Evolutionary conservation across 2,888 invertebrate genomes (phyloP).

Genomic region (Gastrophysa polygoni): DNA sequence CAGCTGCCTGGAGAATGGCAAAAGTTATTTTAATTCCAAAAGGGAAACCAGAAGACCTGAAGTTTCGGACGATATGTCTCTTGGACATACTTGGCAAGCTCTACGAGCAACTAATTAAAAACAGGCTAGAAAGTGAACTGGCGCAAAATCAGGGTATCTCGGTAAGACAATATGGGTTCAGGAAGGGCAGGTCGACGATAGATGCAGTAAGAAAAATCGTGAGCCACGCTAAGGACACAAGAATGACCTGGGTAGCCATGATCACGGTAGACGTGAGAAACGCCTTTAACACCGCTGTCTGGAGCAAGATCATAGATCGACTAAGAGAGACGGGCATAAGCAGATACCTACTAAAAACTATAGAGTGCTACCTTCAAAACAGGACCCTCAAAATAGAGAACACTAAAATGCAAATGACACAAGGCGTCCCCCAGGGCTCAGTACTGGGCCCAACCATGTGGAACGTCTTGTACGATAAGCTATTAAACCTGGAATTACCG

Average conservation of each 20-base stretch:
- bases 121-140: constrained; percentile 6
- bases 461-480: neutral
- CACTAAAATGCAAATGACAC: neutral
- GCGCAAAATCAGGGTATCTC: neutral
- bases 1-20: neutral
- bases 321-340: too few species aligned
- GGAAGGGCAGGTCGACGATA: too few species aligned
- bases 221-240: too few species aligned
- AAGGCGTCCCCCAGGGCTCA: neutral
- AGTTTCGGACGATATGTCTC: neutral
- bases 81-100: neutral
- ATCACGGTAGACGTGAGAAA: too few species aligned
- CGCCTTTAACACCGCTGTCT: too few species aligned
- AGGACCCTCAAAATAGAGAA: too few species aligned
- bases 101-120: neutral
- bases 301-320: too few species aligned
- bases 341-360: too few species aligned
- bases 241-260: too few species aligned
- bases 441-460: neutral
- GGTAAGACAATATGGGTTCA: too few species aligned
- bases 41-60: neutral
- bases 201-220: too few species aligned
- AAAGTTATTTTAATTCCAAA: neutral
- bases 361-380: too few species aligned
- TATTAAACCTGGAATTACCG: neutral